These are phyloP conservation scores for Catagonus wagneri DNA, from an alignment of 2,113 vertebrate species.

Conservation along the genomic window DNA sequence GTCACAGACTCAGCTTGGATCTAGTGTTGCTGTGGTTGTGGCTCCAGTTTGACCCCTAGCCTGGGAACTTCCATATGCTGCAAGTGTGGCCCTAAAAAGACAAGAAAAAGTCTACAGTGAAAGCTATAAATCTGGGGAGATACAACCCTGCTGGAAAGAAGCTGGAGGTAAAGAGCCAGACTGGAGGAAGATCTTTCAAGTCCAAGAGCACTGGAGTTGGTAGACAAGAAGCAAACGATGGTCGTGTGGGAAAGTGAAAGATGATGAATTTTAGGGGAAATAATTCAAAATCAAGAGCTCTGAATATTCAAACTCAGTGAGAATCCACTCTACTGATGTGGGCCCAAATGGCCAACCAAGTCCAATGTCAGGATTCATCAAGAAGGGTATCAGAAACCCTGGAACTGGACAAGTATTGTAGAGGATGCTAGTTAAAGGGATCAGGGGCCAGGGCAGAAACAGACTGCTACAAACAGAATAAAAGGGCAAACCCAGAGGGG, in stretches of 20 bases:
- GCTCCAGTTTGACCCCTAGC: no score
- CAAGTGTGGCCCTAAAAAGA: no score
- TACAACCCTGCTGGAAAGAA: background rate
- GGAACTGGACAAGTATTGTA: background rate
- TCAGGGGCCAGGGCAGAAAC: background rate
- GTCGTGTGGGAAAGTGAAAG: background rate
- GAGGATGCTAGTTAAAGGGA: background rate
- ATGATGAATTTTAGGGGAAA: background rate
- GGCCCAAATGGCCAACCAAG: background rate
- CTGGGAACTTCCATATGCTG: no score
- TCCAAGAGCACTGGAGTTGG: background rate
- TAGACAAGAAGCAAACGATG: background rate
- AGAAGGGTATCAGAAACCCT: conserved; percentile 4
- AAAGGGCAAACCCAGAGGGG: conserved; percentile 30
- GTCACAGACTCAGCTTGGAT: no score
- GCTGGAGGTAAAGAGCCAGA: background rate
- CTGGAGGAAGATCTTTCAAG: background rate
- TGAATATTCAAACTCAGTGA: background rate
- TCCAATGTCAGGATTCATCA: background rate
- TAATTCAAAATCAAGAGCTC: conserved; percentile 22
- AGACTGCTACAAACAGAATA: background rate
- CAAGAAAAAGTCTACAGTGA: background rate
- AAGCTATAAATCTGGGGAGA: background rate
- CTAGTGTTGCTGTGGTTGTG: no score
- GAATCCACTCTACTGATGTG: background rate